Evolutionary conservation across 2,888 invertebrate genomes (phyloP).

Genomic region (Bombyx huttoni): DNA sequence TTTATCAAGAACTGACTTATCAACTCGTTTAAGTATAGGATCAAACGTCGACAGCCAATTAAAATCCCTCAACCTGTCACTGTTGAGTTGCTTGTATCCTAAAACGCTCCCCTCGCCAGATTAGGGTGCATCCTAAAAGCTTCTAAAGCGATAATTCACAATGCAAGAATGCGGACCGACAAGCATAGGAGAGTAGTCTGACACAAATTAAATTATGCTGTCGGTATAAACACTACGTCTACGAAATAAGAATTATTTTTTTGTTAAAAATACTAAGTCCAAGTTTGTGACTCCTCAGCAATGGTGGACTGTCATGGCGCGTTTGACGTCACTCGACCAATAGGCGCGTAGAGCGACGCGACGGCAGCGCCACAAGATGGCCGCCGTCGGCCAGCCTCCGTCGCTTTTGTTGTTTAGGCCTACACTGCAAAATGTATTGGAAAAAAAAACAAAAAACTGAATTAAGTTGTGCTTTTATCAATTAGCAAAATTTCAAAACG

Average conservation of each 20-base stretch:
- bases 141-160: slow-evolving; percentile 60
- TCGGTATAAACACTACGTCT: slow-evolving; percentile 12
- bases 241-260: slow-evolving; percentile 24
- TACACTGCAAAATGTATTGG: slow-evolving; percentile 43
- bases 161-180: slow-evolving; percentile 62
- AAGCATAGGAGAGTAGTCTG: slow-evolving; percentile 47
- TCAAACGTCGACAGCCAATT: slow-evolving; percentile 57
- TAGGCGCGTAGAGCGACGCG: slow-evolving; percentile 51
- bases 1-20: slow-evolving; percentile 9
- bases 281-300: slow-evolving; percentile 41
- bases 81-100: slow-evolving; percentile 52
- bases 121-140: slow-evolving; percentile 69
- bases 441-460: slow-evolving; percentile 12
- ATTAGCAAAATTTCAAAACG: slow-evolving; percentile 8
- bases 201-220: slow-evolving; percentile 23
- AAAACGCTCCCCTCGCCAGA: slow-evolving; percentile 54
- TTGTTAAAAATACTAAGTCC: slow-evolving; percentile 12
- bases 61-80: slow-evolving; percentile 55
- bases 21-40: slow-evolving; percentile 7
- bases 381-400: slow-evolving; percentile 57
- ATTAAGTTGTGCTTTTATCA: slow-evolving; percentile 11
- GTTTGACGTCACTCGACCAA: slow-evolving; percentile 68
- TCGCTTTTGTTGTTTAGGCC: slow-evolving; percentile 65
- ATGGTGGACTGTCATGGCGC: slow-evolving; percentile 66
- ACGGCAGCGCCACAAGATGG: slow-evolving; percentile 70